Evolutionary conservation across 2,113 vertebrate species (phyloP).

Genomic region (Furnarius figulus): DNA sequence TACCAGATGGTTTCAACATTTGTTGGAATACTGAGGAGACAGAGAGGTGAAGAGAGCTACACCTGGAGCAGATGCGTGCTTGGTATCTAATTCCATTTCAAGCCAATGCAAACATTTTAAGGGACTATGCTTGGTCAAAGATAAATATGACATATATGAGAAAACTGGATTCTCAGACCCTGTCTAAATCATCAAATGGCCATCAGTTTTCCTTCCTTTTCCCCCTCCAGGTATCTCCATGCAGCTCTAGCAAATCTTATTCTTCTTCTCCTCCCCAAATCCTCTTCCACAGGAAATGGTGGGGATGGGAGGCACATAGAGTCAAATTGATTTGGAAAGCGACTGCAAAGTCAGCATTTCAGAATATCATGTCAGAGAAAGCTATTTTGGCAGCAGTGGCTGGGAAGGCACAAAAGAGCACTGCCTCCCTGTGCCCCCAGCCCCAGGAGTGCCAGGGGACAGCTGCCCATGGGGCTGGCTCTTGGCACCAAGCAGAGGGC

Average conservation of each 20-base stretch:
- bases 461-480: accelerated
- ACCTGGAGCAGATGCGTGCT: background rate
- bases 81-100: background rate
- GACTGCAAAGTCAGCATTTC: background rate
- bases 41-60: background rate
- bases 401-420: background rate
- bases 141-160: background rate
- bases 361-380: background rate
- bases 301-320: accelerated
- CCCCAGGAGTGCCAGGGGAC: background rate
- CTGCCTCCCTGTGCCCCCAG: background rate
- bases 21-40: background rate
- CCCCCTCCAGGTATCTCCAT: background rate
- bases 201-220: background rate
- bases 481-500: background rate
- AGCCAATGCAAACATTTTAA: background rate
- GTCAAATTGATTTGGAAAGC: background rate
- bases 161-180: background rate
- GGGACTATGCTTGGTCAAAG: background rate
- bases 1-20: background rate
- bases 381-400: background rate
- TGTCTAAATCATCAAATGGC: background rate
- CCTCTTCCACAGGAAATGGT: background rate
- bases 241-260: background rate
- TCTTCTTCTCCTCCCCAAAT: background rate